These are phyloP conservation scores for Ochotona princeps DNA, from an alignment of 2,113 vertebrate species.

Conservation along the genomic window DNA sequence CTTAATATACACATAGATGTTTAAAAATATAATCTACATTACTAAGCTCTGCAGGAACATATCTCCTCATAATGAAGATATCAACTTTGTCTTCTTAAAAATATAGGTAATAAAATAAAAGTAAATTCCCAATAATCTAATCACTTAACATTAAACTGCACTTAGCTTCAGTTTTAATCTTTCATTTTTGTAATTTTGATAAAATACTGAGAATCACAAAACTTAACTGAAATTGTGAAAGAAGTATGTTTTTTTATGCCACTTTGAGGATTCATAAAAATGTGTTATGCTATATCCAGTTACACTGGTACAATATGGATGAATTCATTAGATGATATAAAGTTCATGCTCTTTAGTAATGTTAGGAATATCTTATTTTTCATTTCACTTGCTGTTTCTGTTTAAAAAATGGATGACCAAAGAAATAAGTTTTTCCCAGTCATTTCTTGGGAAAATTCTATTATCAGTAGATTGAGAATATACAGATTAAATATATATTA, in stretches of 20 bases:
- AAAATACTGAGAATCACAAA: constrained; percentile 61
- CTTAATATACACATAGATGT: constrained; percentile 50
- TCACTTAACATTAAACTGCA: constrained; percentile 57
- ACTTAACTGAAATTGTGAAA: constrained; percentile 10
- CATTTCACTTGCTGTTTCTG: constrained; percentile 60
- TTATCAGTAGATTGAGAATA: constrained; percentile 46
- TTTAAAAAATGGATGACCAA: constrained; percentile 65
- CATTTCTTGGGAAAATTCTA: constrained; percentile 55
- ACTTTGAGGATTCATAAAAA: constrained; percentile 53
- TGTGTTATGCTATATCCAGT: neutral
- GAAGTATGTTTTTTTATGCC: constrained; percentile 59
- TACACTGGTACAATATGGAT: constrained; percentile 22
- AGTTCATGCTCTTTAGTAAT: constrained; percentile 50
- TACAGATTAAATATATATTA: constrained; percentile 29
- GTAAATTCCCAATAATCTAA: constrained; percentile 49
- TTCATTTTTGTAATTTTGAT: constrained; percentile 40
- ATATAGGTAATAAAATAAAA: constrained; percentile 31
- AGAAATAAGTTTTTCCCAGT: constrained; percentile 27
- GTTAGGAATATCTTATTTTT: neutral
- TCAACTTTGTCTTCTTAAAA: constrained; percentile 51
- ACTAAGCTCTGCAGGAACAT: constrained; percentile 55
- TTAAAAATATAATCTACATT: constrained; percentile 30
- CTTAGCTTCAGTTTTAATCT: constrained; percentile 67
- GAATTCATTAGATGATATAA: neutral
- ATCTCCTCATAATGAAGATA: constrained; percentile 70